Conservation (phyloP, 2,797 vertebrate species). For the Takifugu ocellatus region DNA sequence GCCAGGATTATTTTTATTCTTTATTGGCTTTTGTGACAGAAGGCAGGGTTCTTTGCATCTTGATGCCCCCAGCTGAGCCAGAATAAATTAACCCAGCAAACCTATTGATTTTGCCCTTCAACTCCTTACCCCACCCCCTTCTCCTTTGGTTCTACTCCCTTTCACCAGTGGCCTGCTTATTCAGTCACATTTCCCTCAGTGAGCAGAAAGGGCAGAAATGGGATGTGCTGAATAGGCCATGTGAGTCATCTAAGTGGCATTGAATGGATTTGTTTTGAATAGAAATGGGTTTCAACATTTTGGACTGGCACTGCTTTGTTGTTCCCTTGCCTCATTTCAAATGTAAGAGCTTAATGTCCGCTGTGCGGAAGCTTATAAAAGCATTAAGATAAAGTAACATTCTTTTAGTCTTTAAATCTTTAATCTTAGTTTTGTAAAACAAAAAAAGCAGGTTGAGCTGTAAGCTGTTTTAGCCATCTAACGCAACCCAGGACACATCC, state of each 20-base stretch:
- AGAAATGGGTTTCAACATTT: conserved; percentile 13
- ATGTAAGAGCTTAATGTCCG: neutral
- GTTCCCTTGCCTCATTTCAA: too few species aligned
- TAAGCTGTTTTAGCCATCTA: too few species aligned
- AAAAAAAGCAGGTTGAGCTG: too few species aligned
- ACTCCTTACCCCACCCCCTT: conserved; percentile 39
- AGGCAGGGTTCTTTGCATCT: conserved; percentile 27
- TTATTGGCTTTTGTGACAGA: conserved; percentile 46
- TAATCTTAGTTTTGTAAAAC: too few species aligned
- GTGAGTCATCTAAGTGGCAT: conserved; percentile 42
- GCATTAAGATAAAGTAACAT: neutral
- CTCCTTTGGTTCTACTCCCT: conserved; percentile 34
- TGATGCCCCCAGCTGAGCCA: conserved; percentile 22
- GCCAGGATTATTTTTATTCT: conserved; percentile 40
- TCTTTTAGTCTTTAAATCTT: neutral
- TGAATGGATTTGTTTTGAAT: conserved; percentile 32
- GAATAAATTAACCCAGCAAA: conserved; percentile 66
- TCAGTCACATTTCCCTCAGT: conserved; percentile 49
- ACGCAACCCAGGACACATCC: too few species aligned
- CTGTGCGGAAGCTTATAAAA: too few species aligned
- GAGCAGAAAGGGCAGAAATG: conserved; percentile 47
- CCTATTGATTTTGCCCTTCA: conserved; percentile 65
- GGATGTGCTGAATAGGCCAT: conserved; percentile 56
- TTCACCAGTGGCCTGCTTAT: conserved; percentile 60
- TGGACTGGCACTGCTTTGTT: neutral